Percentiles rank a stretch among this genome's conserved stretches.
Evolutionary conservation across 2,888 invertebrate species (phyloP).

Genomic region (Polydrusus cervinus): DNA sequence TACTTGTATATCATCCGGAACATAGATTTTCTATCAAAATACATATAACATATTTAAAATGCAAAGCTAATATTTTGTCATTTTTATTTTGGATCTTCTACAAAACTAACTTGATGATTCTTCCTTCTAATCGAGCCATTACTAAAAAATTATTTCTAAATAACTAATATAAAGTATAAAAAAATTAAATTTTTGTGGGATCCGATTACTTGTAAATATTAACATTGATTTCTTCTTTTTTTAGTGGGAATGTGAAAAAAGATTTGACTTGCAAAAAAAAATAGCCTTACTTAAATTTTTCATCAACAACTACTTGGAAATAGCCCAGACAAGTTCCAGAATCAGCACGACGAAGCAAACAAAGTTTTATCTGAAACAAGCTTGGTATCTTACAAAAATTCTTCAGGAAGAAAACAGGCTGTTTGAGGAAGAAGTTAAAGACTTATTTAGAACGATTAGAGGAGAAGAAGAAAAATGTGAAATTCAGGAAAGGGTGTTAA

Average conservation of each 20-base stretch:
- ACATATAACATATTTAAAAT: no score
- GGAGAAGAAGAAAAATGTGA: constrained; percentile 68
- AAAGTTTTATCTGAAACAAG: constrained; percentile 81
- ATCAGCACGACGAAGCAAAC: constrained; percentile 78
- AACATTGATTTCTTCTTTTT: constrained; percentile 44
- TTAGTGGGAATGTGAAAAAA: constrained; percentile 66
- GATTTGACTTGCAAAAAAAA: constrained; percentile 76
- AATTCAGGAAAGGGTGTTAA: constrained; percentile 25
- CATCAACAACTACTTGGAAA: constrained; percentile 81
- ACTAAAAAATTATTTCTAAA: no score
- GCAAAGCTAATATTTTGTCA: no score
- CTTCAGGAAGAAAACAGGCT: constrained; percentile 75
- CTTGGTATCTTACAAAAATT: constrained; percentile 78
- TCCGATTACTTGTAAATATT: no score
- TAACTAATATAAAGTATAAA: no score
- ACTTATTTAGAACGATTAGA: constrained; percentile 75
- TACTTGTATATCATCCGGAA: no score
- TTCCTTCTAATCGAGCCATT: no score
- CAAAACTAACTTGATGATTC: no score
- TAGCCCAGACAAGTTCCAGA: constrained; percentile 79
- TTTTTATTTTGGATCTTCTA: no score
- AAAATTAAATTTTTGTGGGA: no score
- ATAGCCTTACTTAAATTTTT: constrained; percentile 81
- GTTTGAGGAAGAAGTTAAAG: constrained; percentile 72
- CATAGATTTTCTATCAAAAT: no score